These are phyloP conservation scores for Montipora efflorescens DNA, from an alignment of 64 coral and sea anemone species.

Conservation along the genomic window DNA sequence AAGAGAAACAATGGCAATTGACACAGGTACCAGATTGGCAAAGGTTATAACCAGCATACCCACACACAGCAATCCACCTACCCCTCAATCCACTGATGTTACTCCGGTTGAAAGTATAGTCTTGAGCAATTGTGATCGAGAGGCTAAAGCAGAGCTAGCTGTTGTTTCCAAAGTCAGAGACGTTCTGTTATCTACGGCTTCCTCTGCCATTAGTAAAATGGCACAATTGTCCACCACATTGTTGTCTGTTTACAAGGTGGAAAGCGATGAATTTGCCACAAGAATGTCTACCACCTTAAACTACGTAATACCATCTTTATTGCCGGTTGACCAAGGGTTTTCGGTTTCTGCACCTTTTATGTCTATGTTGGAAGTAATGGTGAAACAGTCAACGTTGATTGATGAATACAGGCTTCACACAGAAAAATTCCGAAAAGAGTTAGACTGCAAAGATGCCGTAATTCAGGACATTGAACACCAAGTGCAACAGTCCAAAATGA, in stretches of 20 bases:
- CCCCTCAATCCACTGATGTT: slow-evolving; percentile 6
- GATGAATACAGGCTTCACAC: slow-evolving; percentile 4
- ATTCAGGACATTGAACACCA: slow-evolving; percentile 13
- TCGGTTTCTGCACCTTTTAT: slow-evolving; percentile 21
- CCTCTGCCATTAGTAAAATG: slow-evolving; percentile 15
- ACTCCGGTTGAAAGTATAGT: slow-evolving; percentile 14
- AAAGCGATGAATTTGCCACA: slow-evolving; percentile 18
- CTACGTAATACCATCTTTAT: slow-evolving; percentile 19
- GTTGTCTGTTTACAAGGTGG: slow-evolving; percentile 21
- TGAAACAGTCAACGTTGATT: slow-evolving; percentile 6
- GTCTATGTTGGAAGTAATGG: slow-evolving; percentile 12
- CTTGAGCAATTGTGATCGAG: neutral
- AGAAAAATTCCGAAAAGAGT: slow-evolving; percentile 3
- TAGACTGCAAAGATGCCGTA: slow-evolving; percentile 7
- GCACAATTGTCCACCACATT: slow-evolving; percentile 6
- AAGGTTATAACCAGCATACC: slow-evolving; percentile 9
- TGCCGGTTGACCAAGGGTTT: neutral
- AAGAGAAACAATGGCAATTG: slow-evolving; percentile 14
- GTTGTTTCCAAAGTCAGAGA: no score
- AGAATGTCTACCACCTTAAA: slow-evolving; percentile 17
- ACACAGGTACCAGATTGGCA: slow-evolving; percentile 14
- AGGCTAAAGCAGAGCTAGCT: slow-evolving; percentile 3
- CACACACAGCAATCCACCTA: neutral
- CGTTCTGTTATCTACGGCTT: neutral
- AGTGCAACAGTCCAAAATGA: neutral